Evolutionary conservation across 2,888 invertebrate genomes (phyloP), one percentile per base, ranked within the genome.

Genomic region (Diaperis boleti): DNA sequence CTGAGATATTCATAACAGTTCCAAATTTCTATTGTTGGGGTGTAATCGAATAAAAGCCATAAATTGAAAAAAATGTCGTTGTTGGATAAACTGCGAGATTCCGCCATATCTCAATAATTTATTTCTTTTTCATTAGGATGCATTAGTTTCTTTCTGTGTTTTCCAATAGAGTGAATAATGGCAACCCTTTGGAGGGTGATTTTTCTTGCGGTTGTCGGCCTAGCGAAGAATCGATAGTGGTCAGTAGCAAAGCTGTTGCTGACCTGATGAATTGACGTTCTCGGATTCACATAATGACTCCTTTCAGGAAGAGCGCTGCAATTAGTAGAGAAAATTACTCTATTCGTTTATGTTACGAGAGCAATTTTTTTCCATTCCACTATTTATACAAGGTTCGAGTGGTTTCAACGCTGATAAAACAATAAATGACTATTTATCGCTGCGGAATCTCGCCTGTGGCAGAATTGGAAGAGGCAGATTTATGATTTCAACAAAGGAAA

Each of bases 221-320:
- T 55, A 18, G 56, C 44, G 52, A 63, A 65, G 68, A 72, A 72
- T 74, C 72, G 68, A 73, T 74, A 68, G 69, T 66, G 72, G 71
- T 71, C 70, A 68, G 69, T 64, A 62, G 62, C 65, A 55, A 66
- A 66, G 69, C 71, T 72, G 71, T 71, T 72, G 72, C 71, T 69
- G 66, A 45, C 54, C 69, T 73, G 74, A 75, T 75, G 69, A 72
- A 72, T 72, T 69, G 72, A 65, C 69, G 66, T 44, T 62, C 68
- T 64, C 70, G 69, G 71, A 74, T 73, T 68, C 74, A 70, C 73
- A 73, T 74, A 74, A 74, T 74, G 74, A 74, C 71, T 72, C 72
- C 72, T 74, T 74, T 74, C 72, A 73, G 70, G 72, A 72, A 72
- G 70, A 67, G 68, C 68, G 66, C 65, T 67, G 72, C 72, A 74